Evolutionary conservation across 1,140 invertebrate genomes (phyloP), one percentile per base, ranked within the genome.

Genomic region (Euura lappo): DNA sequence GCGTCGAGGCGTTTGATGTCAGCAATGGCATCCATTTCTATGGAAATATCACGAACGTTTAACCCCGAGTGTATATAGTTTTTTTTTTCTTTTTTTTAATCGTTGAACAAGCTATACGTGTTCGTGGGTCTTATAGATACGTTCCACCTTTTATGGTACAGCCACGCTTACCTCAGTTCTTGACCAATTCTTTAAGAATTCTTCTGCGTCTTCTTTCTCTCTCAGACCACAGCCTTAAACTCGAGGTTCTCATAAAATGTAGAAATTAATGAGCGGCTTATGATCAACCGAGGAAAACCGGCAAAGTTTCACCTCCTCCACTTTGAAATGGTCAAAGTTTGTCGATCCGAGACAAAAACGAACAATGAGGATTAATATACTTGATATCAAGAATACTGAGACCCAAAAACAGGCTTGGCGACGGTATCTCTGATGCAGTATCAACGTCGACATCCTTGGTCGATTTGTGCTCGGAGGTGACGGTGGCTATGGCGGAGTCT

Each of bases 221-320:
- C 28, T 28, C 28, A 28, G 51, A 60, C 13, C 13, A 60, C 51
- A n/a, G 51, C 51, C 13, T n/a, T 28, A 28, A n/a, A n/a, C 51
- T 60, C 51, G 28, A 28, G 51, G 51, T 60, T 60, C 51, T 68
- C 66, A 42, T 68, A 68, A 68, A 68, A 44, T 68, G 42, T 68
- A 8, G 66, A 68, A 68, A 68, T 68, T 68, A 68, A 68, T 68
- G 66, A 68, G 66, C 0, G 66, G 28, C 28, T 68, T 68, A 68
- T 28, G 66, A 68, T 68, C 13, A 42, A 4, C 44, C 28, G 28
- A 28, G 28, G 28, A 28, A 28, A 28, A 28, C 28, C 28, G 28
- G 28, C 28, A 28, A 1, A 28, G 28, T 28, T 28, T 28, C 28
- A 28, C 28, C 28, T 28, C 28, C 28, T 28, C 51, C 10, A 60